Percentiles rank a stretch among this genome's conserved stretches.
These are phyloP conservation scores for Euphonia xanthogaster DNA, from an alignment of 2,797 vertebrate genomes.

Conservation along the genomic window DNA sequence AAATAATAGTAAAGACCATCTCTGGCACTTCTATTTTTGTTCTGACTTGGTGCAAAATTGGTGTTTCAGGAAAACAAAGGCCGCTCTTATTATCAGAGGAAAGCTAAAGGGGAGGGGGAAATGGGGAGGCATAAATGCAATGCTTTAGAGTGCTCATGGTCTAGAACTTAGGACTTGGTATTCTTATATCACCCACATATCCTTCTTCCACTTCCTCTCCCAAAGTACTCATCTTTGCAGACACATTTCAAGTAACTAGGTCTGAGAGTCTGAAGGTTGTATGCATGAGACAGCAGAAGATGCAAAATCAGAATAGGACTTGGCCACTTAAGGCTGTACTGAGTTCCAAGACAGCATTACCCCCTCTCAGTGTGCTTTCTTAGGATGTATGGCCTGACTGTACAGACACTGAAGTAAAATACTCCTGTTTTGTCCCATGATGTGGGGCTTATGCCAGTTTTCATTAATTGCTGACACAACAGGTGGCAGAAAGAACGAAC, in stretches of 20 bases:
- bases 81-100: not conserved
- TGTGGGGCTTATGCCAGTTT: not conserved
- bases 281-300: not conserved
- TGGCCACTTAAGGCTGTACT: not conserved
- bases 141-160: not conserved
- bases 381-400: not conserved
- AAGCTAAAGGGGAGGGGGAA: not conserved
- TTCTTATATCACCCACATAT: not conserved
- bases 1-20: not conserved
- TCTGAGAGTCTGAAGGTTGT: not conserved
- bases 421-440: not conserved
- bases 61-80: not conserved
- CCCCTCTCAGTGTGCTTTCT: too few relatives aligned
- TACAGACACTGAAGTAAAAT: not conserved
- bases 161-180: not conserved
- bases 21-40: not conserved
- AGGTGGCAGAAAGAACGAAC: not conserved
- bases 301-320: not conserved
- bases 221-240: not conserved
- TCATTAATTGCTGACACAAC: not conserved
- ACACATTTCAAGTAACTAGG: not conserved
- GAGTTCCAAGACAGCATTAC: not conserved
- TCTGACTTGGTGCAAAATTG: not conserved
- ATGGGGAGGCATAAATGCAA: not conserved
- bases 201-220: not conserved